A percentile compares a stretch with the other conserved stretches of the same genome.
Evolutionary conservation across 2,113 vertebrate genomes (phyloP).

Genomic region (Nyctibius bracteatus): DNA sequence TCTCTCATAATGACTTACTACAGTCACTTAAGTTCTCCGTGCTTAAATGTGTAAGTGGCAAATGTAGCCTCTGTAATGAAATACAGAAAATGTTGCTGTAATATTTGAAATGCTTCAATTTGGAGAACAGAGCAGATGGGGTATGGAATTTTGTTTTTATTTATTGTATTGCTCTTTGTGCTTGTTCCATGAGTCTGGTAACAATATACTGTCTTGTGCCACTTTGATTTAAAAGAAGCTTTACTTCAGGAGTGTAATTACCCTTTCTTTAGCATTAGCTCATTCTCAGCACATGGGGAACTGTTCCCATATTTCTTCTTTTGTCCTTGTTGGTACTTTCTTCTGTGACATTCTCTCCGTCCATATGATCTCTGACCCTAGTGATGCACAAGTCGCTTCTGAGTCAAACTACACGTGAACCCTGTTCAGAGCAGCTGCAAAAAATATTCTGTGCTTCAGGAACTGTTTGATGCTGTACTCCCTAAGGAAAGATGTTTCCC

Average conservation of each 20-base stretch:
- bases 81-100: neutral
- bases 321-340: slow-evolving; percentile 11
- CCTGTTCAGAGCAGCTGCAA: neutral
- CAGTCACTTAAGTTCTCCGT: neutral
- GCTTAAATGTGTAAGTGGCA: neutral
- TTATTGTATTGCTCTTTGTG: slow-evolving; percentile 2
- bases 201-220: neutral
- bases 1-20: neutral
- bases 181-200: neutral
- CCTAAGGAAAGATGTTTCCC: neutral
- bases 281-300: neutral
- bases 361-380: neutral
- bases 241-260: slow-evolving; percentile 3
- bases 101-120: neutral
- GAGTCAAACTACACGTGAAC: slow-evolving; percentile 36
- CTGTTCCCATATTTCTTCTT: neutral
- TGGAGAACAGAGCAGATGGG: neutral
- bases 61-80: neutral
- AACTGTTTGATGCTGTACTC: neutral
- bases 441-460: neutral
- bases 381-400: neutral
- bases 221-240: slow-evolving; percentile 18
- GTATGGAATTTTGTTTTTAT: neutral
- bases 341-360: neutral
- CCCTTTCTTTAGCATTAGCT: slow-evolving; percentile 19